phyloP scores from a whole-genome alignment of 2,113 vertebrate genomes.

The Elgaria multicarinata region DNA sequence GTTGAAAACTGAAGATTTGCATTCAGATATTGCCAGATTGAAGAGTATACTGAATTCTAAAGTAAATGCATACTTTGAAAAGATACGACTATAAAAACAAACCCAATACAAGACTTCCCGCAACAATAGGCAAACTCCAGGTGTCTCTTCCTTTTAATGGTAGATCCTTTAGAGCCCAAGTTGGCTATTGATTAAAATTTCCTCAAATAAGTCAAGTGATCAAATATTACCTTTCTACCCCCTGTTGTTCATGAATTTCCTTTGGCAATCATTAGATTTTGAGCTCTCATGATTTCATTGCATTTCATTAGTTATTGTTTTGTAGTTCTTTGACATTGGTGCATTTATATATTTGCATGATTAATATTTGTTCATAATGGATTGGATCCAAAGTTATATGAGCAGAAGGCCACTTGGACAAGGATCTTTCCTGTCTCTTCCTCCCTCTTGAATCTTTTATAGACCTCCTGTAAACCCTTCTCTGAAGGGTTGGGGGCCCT shows the following conservation, averaged over 20 bases:
- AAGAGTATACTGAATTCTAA: conserved; percentile 77
- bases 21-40: conserved; percentile 66
- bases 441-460: background rate
- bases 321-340: background rate
- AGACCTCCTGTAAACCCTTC: background rate
- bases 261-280: background rate
- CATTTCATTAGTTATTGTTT: background rate
- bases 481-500: background rate
- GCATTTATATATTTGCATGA: background rate
- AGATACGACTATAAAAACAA: background rate
- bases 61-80: conserved; percentile 65
- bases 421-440: background rate
- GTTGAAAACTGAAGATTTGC: conserved; percentile 73
- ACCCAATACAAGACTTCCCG: background rate
- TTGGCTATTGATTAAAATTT: background rate
- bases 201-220: too few species aligned
- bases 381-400: background rate
- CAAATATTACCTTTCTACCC: background rate
- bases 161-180: background rate
- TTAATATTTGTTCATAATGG: background rate
- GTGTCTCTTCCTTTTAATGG: background rate
- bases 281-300: background rate
- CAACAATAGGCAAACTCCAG: background rate
- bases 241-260: background rate
- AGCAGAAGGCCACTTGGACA: background rate